Evolutionary conservation across 2,888 invertebrate species (phyloP), one percentile per base, ranked within the genome.

Genomic region (Pseudoips prasinana): DNA sequence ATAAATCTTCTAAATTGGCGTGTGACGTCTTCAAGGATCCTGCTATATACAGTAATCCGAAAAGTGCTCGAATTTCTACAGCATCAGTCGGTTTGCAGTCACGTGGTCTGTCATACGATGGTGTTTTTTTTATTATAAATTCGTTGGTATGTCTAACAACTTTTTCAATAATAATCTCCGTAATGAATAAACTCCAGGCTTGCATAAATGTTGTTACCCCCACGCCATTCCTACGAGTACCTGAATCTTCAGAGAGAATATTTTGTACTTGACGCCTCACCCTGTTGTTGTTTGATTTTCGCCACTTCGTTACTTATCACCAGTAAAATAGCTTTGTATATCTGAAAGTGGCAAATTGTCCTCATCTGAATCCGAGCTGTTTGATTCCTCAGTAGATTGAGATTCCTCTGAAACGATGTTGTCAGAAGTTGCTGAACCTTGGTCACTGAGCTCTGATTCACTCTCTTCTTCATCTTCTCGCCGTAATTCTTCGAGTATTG

Each of bases 161-260:
- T 47, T 55, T 43, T 33, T 41, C 27, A 27, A 27, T 27, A 27
- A 27, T 27, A 19, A 9, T 20, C 17, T 52, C 46, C 11, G 34
- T 22, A 46, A 63, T 50, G 20, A 59, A 51, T 40, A 57, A 52
- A 53, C 44, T 46, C 60, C 56, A 62, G 39, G 53, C 49, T 49
- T 51, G 38, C 34, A 23, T 40, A 39, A 46, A 54, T 38, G 42
- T 43, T 22, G 46, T 56, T 30, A 44, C 48, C 3, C 48, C 44
- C 33, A 54, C 48, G 27, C 39, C 53, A 44, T 53, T 51, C 20
- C 52, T 44, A 36, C 40, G 42, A 42, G 18, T 39, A 46, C 46
- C 45, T 38, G 48, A 29, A 46, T 48, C 39, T 51, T 50, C 50
- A 33, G 50, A 48, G 1, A 48, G 41, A 46, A 51, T 41, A 49